A percentile compares a stretch with the other conserved stretches of the same genome.
Conservation (phyloP, 2,113 vertebrate species). For the Chloebia gouldiae region DNA sequence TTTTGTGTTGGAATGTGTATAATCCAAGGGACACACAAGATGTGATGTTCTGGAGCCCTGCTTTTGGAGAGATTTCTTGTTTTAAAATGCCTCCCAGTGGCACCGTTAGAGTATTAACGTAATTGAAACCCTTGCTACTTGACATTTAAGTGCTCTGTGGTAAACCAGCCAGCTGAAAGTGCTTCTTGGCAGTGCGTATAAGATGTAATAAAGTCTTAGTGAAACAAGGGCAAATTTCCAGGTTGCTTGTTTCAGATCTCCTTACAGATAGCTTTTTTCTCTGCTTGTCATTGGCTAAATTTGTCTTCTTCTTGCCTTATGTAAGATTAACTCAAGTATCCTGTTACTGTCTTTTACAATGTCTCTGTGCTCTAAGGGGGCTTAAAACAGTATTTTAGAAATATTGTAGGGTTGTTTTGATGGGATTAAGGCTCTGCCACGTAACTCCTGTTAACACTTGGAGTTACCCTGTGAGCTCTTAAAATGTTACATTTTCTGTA, state of each 20-base stretch:
- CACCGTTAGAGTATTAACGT: neutral
- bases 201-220: slow-evolving; percentile 28
- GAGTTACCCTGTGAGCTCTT: neutral
- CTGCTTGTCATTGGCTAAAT: slow-evolving; percentile 34
- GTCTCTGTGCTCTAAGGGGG: neutral
- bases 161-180: neutral
- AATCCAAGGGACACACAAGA: neutral
- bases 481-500: neutral
- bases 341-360: neutral
- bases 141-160: slow-evolving; percentile 10
- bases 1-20: neutral
- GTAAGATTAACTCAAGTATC: slow-evolving; percentile 17
- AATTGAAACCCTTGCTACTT: neutral
- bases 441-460: neutral
- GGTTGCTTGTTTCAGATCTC: neutral
- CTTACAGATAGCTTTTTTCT: slow-evolving; percentile 34
- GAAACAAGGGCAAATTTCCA: neutral
- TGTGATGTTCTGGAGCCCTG: neutral
- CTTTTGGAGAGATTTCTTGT: neutral
- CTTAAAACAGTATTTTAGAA: neutral
- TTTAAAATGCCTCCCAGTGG: slow-evolving; percentile 16
- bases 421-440: neutral
- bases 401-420: neutral
- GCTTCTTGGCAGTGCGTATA: neutral
- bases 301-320: slow-evolving; percentile 25